Base-by-base conservation (phyloP, 2,113 vertebrate species). In the Actenoides hombroni region DNA sequence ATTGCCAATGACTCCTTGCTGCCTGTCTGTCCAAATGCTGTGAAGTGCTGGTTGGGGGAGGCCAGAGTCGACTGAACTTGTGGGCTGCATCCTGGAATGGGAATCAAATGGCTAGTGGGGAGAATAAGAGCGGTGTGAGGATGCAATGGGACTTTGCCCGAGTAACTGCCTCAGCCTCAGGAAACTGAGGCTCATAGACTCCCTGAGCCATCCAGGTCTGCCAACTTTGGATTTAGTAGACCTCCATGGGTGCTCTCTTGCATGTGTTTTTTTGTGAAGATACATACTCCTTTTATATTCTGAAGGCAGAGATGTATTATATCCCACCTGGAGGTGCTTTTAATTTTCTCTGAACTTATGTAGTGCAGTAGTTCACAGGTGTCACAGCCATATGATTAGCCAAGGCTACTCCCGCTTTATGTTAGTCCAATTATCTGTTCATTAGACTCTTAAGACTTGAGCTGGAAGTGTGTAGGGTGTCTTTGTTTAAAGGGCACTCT, bases 381-480 rank as follows among this genome's bases (percentile, higher is more conserved):
- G 28, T 82, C 85, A 31, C 94, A 88, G 96, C 78, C 88, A 16
- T 65, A 23, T 83, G 95, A 97, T 97, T 97, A 98, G 96, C 94
- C 71, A 86, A 93, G 86, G 90, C 97, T 97, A 94, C 86, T 96
- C 95, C 94, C 15, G 44, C 90, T 97, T 97, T 25, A 17, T 87
- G 92, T 82, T 95, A 91, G 87, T 95, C 97, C 97, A 97, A 97
- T 98, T 98, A 97, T 97, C 96, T 97, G 97, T 98, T 98, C 97
- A 96, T 98, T 97, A 97, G 97, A 96, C 96, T 97, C 95, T 35
- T 92, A 93, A 91, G 95, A 88, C 97, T 84, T 69, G 96, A 97
- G 97, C 97, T 96, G 97, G 94, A 92, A 95, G 92, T 73, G 80
- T 73, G 81, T 65, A 69, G 91, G 77, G 81, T 94, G 95, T 80